These are phyloP conservation scores for Drosophila atripex DNA, from an alignment of 2,888 invertebrate species.

Conservation along the genomic window DNA sequence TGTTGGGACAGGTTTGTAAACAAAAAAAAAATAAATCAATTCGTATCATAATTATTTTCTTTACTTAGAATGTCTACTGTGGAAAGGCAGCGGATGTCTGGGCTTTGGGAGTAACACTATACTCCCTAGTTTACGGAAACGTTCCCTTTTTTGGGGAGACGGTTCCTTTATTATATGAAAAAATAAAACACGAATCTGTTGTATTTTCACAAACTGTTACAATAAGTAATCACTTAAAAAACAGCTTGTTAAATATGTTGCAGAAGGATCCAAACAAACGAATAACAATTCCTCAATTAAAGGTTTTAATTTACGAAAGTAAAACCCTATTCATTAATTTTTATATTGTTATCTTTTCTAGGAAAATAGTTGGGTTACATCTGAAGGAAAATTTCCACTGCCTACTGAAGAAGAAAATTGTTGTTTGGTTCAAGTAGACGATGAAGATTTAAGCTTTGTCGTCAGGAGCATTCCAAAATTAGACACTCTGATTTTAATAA, in stretches of 20 bases:
- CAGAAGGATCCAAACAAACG: conserved; percentile 92
- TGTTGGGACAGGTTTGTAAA: conserved; percentile 88
- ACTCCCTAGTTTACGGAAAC: conserved; percentile 92
- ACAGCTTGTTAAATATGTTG: conserved; percentile 92
- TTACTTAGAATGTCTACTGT: conserved; percentile 80
- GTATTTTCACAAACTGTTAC: conserved; percentile 87
- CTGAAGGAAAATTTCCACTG: conserved; percentile 88
- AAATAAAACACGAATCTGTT: conserved; percentile 91
- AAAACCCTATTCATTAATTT: neutral
- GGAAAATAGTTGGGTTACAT: conserved; percentile 95
- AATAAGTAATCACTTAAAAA: conserved; percentile 87
- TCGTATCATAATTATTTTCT: neutral
- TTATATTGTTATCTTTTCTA: conserved; percentile 78
- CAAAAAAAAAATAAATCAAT: conserved; percentile 4
- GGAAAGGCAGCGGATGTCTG: conserved; percentile 96
- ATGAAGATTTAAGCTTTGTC: conserved; percentile 95
- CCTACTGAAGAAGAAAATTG: conserved; percentile 97
- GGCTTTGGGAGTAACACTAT: conserved; percentile 96
- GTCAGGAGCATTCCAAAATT: conserved; percentile 97
- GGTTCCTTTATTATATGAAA: conserved; percentile 92
- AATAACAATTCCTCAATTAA: conserved; percentile 91
- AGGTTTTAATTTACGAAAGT: conserved; percentile 85
- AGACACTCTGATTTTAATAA: conserved; percentile 97
- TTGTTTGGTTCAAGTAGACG: conserved; percentile 95
- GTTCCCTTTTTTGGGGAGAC: conserved; percentile 94